These are phyloP conservation scores for Paratrypauchen microcephalus DNA, from an alignment of 2,797 vertebrate genomes.

Conservation along the genomic window DNA sequence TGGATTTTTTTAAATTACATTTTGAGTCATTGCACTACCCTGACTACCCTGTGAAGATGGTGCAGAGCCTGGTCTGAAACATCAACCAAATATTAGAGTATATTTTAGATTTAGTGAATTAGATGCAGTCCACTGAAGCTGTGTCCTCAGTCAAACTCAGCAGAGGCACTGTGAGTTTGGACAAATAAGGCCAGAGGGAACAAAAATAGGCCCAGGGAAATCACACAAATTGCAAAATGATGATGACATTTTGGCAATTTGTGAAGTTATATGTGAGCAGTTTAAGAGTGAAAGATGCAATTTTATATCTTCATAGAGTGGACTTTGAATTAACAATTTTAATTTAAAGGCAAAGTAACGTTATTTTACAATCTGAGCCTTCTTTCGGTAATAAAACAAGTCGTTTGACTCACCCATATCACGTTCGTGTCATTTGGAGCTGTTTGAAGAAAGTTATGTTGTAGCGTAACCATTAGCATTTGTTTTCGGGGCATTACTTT, in stretches of 20 bases:
- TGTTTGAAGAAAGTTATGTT: no score
- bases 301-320: not conserved
- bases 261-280: not conserved
- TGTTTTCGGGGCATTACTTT: no score
- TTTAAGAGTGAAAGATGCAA: not conserved
- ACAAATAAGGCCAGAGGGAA: not conserved
- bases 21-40: not conserved
- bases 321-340: not conserved
- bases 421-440: no score
- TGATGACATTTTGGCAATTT: not conserved
- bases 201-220: not conserved
- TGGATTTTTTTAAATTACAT: no score
- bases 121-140: slow-evolving; percentile 23
- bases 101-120: not conserved
- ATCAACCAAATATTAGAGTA: not conserved
- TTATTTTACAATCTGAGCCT: no score
- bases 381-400: no score
- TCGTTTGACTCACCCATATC: no score
- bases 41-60: not conserved
- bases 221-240: not conserved
- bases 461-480: no score
- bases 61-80: not conserved
- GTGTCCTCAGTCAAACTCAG: slow-evolving; percentile 33
- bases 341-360: no score
- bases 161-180: not conserved